Conservation (phyloP, 1,140 invertebrate species). For the Chymomyza costata region DNA sequence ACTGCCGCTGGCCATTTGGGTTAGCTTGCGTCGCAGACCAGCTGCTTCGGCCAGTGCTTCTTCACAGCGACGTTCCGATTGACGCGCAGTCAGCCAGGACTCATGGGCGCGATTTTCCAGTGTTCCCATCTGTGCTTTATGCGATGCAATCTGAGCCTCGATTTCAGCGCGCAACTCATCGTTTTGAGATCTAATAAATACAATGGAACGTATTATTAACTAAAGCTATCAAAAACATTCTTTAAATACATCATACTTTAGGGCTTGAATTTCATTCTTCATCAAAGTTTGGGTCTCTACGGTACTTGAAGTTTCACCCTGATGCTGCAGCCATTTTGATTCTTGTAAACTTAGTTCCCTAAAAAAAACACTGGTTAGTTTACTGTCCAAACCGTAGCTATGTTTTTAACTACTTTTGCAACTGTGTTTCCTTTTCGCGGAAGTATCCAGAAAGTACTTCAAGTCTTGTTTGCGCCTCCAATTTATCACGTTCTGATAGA, state of each 20-base stretch:
- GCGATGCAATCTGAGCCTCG: slow-evolving; percentile 85
- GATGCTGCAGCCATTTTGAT: slow-evolving; percentile 87
- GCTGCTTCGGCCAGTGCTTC: slow-evolving; percentile 85
- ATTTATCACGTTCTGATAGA: slow-evolving; percentile 84
- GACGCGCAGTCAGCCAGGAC: slow-evolving; percentile 85
- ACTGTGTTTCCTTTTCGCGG: slow-evolving; percentile 89
- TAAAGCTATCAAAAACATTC: background rate
- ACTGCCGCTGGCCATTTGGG: slow-evolving; percentile 73
- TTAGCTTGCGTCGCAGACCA: slow-evolving; percentile 83
- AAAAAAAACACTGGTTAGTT: slow-evolving; percentile 47
- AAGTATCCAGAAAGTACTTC: slow-evolving; percentile 92
- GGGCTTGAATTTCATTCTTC: slow-evolving; percentile 87
- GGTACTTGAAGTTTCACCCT: slow-evolving; percentile 87
- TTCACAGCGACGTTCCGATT: slow-evolving; percentile 85
- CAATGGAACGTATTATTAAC: slow-evolving; percentile 5
- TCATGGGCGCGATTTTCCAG: slow-evolving; percentile 86
- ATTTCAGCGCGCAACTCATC: slow-evolving; percentile 87
- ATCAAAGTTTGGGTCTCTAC: slow-evolving; percentile 85
- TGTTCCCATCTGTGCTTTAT: slow-evolving; percentile 84
- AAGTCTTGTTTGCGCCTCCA: slow-evolving; percentile 87
- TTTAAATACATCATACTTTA: slow-evolving; percentile 78
- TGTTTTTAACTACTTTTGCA: slow-evolving; percentile 82
- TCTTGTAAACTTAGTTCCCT: slow-evolving; percentile 88
- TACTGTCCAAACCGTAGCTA: background rate
- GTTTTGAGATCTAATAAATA: slow-evolving; percentile 79